phyloP scores from a whole-genome alignment of 2,797 vertebrate species.

The Xyrichtys novacula region DNA sequence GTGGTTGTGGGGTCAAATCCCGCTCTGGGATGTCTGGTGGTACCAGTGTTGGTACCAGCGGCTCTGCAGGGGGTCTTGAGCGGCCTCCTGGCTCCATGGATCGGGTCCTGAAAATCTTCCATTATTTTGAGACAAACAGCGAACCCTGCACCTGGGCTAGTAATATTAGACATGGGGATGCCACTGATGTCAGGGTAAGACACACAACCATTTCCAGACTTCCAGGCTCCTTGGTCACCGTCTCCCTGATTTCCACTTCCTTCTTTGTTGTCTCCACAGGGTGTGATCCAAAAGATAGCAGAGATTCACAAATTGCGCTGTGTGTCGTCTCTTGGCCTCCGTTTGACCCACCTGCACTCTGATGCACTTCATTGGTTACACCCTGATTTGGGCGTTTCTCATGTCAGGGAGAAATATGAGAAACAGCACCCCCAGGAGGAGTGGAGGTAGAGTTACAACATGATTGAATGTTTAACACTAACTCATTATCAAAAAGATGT shows the following conservation, averaged over 20 bases:
- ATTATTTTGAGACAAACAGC: slow-evolving; percentile 95
- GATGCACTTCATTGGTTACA: slow-evolving; percentile 98
- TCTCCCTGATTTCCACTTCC: slow-evolving; percentile 2
- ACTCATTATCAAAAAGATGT: neutral
- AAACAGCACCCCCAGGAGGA: slow-evolving; percentile 94
- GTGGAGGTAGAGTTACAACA: slow-evolving; percentile 90
- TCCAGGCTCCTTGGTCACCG: neutral
- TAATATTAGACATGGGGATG: slow-evolving; percentile 96
- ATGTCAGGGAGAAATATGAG: slow-evolving; percentile 95
- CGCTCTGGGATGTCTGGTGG: slow-evolving; percentile 78
- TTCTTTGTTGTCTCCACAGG: slow-evolving; percentile 80
- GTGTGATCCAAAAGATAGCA: slow-evolving; percentile 98
- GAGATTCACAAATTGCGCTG: slow-evolving; percentile 96
- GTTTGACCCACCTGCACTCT: slow-evolving; percentile 94
- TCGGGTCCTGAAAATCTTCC: slow-evolving; percentile 95
- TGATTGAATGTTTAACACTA: neutral
- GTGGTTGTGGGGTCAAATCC: slow-evolving; percentile 86
- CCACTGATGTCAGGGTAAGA: slow-evolving; percentile 95
- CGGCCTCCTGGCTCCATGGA: slow-evolving; percentile 93
- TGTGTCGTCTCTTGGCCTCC: slow-evolving; percentile 94
- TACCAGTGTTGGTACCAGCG: slow-evolving; percentile 60
- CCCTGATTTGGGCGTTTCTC: slow-evolving; percentile 95
- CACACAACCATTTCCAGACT: neutral
- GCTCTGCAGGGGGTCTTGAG: slow-evolving; percentile 89
- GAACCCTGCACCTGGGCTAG: slow-evolving; percentile 96